Evolutionary conservation across 2,797 vertebrate species (phyloP).

Genomic region (Petrocephalus schoutedeni): DNA sequence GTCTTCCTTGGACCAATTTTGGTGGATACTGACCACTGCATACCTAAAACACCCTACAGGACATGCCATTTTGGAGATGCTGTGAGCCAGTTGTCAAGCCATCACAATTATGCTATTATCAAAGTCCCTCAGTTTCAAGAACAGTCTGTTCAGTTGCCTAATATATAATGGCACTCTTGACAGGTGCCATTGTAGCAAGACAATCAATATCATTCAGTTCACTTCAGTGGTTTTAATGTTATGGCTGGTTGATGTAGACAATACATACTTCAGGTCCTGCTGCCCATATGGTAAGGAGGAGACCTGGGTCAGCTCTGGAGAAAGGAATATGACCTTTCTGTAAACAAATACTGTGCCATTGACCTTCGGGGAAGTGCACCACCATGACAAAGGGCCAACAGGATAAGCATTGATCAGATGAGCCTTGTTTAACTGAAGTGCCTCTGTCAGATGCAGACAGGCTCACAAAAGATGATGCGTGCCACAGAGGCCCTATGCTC

Average conservation of each 20-base stretch:
- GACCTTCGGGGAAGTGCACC: constrained; percentile 16
- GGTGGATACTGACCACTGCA: background rate
- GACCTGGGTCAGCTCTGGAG: background rate
- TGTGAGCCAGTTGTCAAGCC: background rate
- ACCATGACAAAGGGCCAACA: constrained; percentile 20
- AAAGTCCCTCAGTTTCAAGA: background rate
- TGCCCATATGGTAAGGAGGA: background rate
- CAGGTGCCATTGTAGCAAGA: background rate
- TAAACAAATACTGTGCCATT: background rate
- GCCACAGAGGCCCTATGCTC: background rate
- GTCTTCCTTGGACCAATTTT: background rate
- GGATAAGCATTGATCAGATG: constrained; percentile 25
- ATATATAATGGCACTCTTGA: background rate
- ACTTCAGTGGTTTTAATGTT: background rate
- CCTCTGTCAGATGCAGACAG: background rate
- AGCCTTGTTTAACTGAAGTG: constrained; percentile 16
- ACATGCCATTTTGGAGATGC: background rate
- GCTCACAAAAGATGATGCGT: constrained; percentile 4
- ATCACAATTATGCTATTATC: background rate
- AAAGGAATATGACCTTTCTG: constrained; percentile 16
- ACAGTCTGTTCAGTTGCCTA: background rate
- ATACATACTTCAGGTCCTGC: background rate
- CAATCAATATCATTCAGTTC: background rate
- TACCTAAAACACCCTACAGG: background rate
- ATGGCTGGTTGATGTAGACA: background rate